Evolutionary conservation across 2,113 vertebrate genomes (phyloP).

Genomic region (Aviceda subcristata): DNA sequence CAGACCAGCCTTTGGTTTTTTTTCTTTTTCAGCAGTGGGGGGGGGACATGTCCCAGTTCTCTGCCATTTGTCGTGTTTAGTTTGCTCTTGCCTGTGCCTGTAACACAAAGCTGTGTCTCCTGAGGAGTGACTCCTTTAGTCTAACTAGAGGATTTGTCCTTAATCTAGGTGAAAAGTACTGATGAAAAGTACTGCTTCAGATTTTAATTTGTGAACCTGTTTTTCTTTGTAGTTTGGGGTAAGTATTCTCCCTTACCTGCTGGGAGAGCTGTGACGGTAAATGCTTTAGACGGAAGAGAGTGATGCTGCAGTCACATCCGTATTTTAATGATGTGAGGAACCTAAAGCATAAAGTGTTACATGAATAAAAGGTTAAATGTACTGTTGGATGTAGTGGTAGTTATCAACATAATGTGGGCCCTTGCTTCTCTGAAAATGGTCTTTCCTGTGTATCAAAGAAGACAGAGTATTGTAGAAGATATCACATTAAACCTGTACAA

Average conservation of each 20-base stretch:
- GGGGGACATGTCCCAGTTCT: background rate
- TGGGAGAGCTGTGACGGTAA: background rate
- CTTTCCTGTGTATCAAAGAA: background rate
- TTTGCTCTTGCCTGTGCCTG: background rate
- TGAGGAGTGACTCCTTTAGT: background rate
- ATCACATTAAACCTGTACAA: fast-evolving
- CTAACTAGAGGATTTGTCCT: background rate
- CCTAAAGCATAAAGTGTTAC: background rate
- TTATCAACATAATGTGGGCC: background rate
- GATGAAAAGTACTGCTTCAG: background rate
- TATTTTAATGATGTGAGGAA: background rate
- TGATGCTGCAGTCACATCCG: fast-evolving
- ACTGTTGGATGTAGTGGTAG: background rate
- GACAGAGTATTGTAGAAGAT: background rate
- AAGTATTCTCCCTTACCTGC: background rate
- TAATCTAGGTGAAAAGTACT: background rate
- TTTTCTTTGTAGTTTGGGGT: background rate
- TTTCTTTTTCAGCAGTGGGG: background rate
- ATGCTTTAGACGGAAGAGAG: background rate
- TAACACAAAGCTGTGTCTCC: background rate
- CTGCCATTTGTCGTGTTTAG: background rate
- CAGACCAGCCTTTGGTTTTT: background rate
- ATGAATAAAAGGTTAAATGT: background rate
- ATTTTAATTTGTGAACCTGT: background rate
- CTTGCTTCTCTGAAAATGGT: background rate